Evolutionary conservation across 2,113 vertebrate species (phyloP), one percentile per base, ranked within the genome.

Genomic region (Sceloporus tristichus): DNA sequence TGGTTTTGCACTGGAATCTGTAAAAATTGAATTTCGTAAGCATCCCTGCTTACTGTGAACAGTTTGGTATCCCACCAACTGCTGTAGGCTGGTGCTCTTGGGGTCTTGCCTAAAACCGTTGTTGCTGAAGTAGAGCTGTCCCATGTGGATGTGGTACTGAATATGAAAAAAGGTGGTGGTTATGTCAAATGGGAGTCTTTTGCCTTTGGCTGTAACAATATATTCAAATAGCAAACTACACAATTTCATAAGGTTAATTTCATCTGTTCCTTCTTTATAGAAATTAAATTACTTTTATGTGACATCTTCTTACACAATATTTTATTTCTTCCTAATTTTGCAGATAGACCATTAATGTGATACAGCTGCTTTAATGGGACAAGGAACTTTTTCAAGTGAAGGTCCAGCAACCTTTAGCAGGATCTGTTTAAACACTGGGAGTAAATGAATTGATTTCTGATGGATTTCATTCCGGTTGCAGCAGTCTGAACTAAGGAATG

Each of bases 261-360:
- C 29, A 54, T 25, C 42, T 82, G 34, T 42, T 34, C 29, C 68
- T 34, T n/a, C 16, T 54, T 71, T 34, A 84, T 71, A 71, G 82
- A 71, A 84, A 66, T 54, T 42, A 68, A 84, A 73, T 84, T 73
- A 54, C 66, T 84, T 84, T 54, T 74, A 74, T 56, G 42, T 82
- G 23, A 70, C 40, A 82, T 68, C 62, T 82, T 82, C 25, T 29
- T 18, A 59, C 38, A 19, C 18, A 59, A 59, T 34, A 6, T 48
- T 84, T 9, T 56, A 38, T 84, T 73, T 74, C 21, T 74, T 13
- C 29, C 83, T 74, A 74, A 74, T 84, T 84, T 74, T 38, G 48
- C 70, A 68, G 81, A 29, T 48, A 68, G 40, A 11, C 68, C 38
- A 84, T 25, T 84, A 56, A 74, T 84, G 68, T 84, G 38, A 42